Evolutionary conservation across 2,888 invertebrate genomes (phyloP).

Genomic region (Campoletis raptor): DNA sequence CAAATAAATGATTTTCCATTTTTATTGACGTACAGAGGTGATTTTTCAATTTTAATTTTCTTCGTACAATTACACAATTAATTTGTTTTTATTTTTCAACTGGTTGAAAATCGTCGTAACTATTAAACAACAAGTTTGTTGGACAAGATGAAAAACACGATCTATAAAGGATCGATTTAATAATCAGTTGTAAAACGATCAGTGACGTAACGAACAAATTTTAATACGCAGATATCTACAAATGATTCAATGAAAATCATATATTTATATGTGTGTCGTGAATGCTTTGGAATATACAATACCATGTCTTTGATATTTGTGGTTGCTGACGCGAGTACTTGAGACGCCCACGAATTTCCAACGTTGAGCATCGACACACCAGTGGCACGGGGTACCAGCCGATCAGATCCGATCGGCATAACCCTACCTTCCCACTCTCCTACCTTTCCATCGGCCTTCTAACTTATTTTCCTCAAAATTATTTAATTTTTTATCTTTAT

Average conservation of each 20-base stretch:
- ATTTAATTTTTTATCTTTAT: constrained; percentile 37
- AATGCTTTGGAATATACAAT: constrained; percentile 50
- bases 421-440: constrained; percentile 50
- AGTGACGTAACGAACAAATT: constrained; percentile 54
- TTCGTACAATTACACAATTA: not conserved
- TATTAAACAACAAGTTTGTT: not conserved
- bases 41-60: not conserved
- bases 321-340: constrained; percentile 79
- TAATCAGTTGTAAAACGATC: constrained; percentile 56
- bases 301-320: constrained; percentile 79
- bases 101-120: not conserved
- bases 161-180: constrained; percentile 50
- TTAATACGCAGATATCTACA: constrained; percentile 6
- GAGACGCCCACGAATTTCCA: constrained; percentile 88
- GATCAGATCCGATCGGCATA: constrained; percentile 74
- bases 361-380: constrained; percentile 86
- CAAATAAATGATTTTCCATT: too few relatives aligned
- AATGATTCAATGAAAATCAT: not conserved
- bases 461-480: constrained; percentile 44
- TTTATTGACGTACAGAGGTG: too few relatives aligned
- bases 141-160: constrained; percentile 20
- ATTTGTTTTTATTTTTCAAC: not conserved
- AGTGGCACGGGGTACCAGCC: constrained; percentile 70
- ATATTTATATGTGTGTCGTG: not conserved
- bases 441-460: constrained; percentile 16